Evolutionary conservation across 2,797 vertebrate genomes (phyloP).

Genomic region (Acropternis orthonyx): DNA sequence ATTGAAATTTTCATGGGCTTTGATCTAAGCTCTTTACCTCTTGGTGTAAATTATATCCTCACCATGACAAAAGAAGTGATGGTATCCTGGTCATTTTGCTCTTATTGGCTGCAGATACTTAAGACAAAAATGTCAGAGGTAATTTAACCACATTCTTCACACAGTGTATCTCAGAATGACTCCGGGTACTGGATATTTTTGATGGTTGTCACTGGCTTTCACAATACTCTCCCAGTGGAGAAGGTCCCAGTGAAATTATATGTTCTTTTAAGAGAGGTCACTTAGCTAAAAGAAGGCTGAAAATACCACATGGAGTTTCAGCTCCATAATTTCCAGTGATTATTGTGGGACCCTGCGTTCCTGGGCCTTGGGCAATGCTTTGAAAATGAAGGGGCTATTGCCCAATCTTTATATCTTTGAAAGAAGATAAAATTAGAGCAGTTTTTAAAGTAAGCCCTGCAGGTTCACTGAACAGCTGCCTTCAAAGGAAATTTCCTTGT

Average conservation of each 20-base stretch:
- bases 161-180: neutral
- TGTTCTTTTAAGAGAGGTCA: conserved; percentile 19
- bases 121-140: neutral
- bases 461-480: conserved; percentile 50
- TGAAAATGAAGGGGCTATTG: conserved; percentile 50
- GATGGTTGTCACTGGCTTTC: neutral
- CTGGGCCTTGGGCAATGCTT: conserved; percentile 50
- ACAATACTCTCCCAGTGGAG: neutral
- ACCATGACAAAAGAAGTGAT: neutral
- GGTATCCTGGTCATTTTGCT: neutral
- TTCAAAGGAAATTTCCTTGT: conserved; percentile 55
- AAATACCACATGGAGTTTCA: neutral
- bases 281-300: neutral
- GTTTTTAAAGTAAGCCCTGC: conserved; percentile 26
- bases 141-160: neutral
- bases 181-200: neutral
- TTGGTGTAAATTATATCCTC: neutral
- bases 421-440: conserved; percentile 50
- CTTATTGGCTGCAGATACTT: neutral
- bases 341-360: neutral
- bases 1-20: neutral
- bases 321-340: conserved; percentile 21
- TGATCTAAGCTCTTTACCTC: neutral
- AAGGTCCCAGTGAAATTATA: neutral
- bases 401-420: conserved; percentile 38